Conservation (phyloP, 2,888 invertebrate genomes). For the Drosophila limbata region DNA sequence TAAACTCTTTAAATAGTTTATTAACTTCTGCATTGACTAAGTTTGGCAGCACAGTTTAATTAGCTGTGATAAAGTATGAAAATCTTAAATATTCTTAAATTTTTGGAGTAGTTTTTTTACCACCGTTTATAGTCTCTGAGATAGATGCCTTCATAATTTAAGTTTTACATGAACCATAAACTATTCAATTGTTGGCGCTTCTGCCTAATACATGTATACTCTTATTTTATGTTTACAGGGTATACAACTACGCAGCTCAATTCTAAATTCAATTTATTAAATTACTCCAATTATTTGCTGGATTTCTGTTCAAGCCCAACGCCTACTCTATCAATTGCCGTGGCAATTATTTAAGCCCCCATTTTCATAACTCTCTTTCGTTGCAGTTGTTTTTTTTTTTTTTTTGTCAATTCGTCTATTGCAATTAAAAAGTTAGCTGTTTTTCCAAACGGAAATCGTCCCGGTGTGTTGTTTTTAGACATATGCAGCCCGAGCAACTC, state of each 20-base stretch:
- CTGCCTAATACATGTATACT: no score
- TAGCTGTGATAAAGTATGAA: no score
- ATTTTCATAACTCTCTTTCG: constrained; percentile 20
- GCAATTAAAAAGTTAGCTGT: constrained; percentile 51
- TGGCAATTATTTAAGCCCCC: constrained; percentile 17
- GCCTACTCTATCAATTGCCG: constrained; percentile 8
- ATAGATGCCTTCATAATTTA: no score
- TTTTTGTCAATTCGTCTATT: constrained; percentile 25
- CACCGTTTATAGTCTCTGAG: no score
- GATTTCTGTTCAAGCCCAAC: constrained; percentile 1
- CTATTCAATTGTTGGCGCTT: no score
- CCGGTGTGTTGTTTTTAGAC: constrained; percentile 13
- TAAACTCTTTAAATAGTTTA: no score
- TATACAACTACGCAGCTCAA: background rate
- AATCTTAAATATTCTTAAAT: no score
- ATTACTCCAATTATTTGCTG: constrained; percentile 1
- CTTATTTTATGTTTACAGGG: background rate
- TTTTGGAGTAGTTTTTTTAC: no score
- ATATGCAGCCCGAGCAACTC: constrained; percentile 18
- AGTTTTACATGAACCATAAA: no score
- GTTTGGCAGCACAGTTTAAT: no score
- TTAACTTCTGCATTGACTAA: no score
- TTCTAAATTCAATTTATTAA: background rate
- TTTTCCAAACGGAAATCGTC: constrained; percentile 58
- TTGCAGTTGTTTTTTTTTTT: background rate